Evolutionary conservation across 2,113 vertebrate genomes (phyloP).

Genomic region (Platycercus adscitus): DNA sequence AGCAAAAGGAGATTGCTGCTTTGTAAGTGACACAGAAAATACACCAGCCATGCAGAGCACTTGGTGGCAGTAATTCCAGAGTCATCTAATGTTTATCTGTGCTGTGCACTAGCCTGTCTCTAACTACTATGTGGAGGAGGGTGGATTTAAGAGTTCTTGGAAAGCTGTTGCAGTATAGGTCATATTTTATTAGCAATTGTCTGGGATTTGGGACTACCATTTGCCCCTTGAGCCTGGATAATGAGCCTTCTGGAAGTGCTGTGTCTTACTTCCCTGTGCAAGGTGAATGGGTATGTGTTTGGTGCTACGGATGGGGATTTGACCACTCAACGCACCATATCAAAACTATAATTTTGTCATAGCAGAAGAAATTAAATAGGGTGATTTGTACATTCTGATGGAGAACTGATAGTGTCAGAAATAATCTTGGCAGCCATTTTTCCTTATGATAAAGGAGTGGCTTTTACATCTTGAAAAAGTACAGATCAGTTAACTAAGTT

Average conservation of each 20-base stretch:
- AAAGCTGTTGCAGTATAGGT: background rate
- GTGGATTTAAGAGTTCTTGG: slow-evolving; percentile 2
- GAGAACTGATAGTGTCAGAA: background rate
- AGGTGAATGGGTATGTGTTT: background rate
- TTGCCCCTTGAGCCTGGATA: background rate
- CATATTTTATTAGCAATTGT: background rate
- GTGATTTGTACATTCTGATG: background rate
- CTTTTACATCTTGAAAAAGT: background rate
- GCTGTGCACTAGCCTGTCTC: background rate
- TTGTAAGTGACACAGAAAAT: slow-evolving; percentile 38
- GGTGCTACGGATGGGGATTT: background rate
- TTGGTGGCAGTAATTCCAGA: background rate
- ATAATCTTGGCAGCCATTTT: background rate
- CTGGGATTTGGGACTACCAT: background rate
- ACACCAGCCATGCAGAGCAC: slow-evolving; percentile 2
- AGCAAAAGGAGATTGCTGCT: slow-evolving; percentile 60
- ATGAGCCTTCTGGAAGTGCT: background rate
- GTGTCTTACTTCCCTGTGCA: background rate
- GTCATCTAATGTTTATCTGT: slow-evolving; percentile 25
- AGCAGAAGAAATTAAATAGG: background rate
- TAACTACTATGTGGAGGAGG: background rate
- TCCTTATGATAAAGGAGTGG: background rate
- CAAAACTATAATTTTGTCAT: background rate
- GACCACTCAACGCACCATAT: background rate
- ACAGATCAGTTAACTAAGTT: background rate